Evolutionary conservation across 2,888 invertebrate species (phyloP), one percentile per base, ranked within the genome.

Genomic region (Coelinius sp.): DNA sequence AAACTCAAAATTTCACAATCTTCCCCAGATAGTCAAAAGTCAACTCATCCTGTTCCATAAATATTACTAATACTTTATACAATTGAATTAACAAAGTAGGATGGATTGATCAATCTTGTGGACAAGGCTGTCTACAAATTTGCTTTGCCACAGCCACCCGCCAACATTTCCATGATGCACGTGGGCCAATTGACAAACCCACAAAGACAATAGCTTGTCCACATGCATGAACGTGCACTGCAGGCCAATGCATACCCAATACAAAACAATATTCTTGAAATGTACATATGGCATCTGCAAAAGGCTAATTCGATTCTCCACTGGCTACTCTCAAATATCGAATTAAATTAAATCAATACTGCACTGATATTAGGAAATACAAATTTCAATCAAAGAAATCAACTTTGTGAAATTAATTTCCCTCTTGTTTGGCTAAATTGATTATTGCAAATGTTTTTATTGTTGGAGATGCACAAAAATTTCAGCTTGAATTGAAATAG

Each of bases 41-140:
- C n/a, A n/a, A n/a, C n/a, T n/a, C n/a, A n/a, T n/a, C n/a, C n/a
- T n/a, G n/a, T 44, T 0, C n/a, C 14, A 44, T 5, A n/a, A 44
- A n/a, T 44, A n/a, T n/a, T n/a, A 44, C 4, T 24, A 24, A 25
- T 59, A 20, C 10, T 22, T 10, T 7, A 12, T 12, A 35, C 38
- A 44, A 41, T 25, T 49, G 17, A 65, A 35, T 52, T 35, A 35
- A n/a, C 64, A 68, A 68, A 63, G 63, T 31, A n/a, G n/a, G 68
- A 41, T 52, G 35, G 35, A 73, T 75, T 73, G 76, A 75, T 76
- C 71, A 74, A 75, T 76, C 73, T 77, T 77, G 71, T 35, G 65
- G 77, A 70, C 46, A 38, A n/a, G 67, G 52, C 63, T 69, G 68
- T 63, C 68, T 69, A 65, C 75, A 76, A 59, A 77, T 77, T 76